Conservation (phyloP, 2,888 invertebrate genomes). For the Syrphus vitripennis region DNA sequence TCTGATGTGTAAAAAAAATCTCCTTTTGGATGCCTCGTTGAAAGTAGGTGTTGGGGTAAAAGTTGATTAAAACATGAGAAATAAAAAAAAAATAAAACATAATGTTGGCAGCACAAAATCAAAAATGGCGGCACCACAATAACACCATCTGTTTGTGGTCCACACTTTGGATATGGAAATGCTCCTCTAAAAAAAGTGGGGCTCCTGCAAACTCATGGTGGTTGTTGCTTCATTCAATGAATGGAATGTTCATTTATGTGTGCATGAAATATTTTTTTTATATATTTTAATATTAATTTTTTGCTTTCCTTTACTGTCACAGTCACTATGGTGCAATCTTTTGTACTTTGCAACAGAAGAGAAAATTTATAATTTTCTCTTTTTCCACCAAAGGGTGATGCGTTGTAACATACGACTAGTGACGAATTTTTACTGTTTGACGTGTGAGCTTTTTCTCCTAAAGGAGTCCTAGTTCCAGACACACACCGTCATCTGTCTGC, state of each 20-base stretch:
- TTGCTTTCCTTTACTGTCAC: slow-evolving; percentile 10
- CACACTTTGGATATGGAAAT: slow-evolving; percentile 35
- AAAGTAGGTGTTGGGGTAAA: slow-evolving; percentile 57
- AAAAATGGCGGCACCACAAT: slow-evolving; percentile 67
- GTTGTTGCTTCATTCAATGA: slow-evolving; percentile 47
- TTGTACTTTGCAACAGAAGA: slow-evolving; percentile 49
- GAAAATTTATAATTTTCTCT: slow-evolving; percentile 62
- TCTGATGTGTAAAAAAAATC: slow-evolving; percentile 6
- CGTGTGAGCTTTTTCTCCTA: slow-evolving; percentile 38
- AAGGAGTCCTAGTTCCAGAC: neutral
- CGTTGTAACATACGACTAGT: slow-evolving; percentile 18
- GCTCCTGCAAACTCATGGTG: neutral
- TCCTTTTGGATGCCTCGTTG: neutral
- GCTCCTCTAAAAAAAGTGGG: slow-evolving; percentile 2
- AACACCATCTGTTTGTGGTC: slow-evolving; percentile 68
- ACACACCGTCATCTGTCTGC: slow-evolving; percentile 2
- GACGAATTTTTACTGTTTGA: slow-evolving; percentile 24
- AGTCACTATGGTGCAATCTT: slow-evolving; percentile 37
- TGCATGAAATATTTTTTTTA: neutral
- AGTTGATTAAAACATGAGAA: slow-evolving; percentile 53
- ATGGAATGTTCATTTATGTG: slow-evolving; percentile 57
- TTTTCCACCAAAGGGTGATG: slow-evolving; percentile 45
- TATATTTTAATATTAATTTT: slow-evolving; percentile 10
- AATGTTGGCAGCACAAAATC: slow-evolving; percentile 52
- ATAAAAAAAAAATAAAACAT: slow-evolving; percentile 2